These are phyloP conservation scores for Emydura subglobosa DNA, from an alignment of 2,113 vertebrate genomes.

Conservation along the genomic window DNA sequence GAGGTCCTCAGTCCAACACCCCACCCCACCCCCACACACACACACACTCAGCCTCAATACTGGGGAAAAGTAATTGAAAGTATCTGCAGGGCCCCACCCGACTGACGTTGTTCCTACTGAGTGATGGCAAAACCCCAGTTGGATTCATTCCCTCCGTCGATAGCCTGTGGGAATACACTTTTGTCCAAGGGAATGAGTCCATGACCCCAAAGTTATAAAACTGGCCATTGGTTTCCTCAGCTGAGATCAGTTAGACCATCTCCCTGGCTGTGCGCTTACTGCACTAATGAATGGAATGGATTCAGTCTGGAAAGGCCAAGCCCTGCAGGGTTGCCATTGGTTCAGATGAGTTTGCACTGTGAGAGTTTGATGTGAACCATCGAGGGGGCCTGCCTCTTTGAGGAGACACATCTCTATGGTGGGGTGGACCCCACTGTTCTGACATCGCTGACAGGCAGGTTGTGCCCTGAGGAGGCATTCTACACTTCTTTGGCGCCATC, in stretches of 20 bases:
- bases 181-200: not conserved
- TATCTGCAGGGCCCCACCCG: not conserved
- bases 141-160: not conserved
- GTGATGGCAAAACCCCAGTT: not conserved
- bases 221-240: not conserved
- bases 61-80: not conserved
- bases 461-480: not conserved
- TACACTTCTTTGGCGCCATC: not conserved
- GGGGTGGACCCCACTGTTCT: not conserved
- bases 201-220: not conserved
- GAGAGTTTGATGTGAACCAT: not conserved
- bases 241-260: not conserved
- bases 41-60: not conserved
- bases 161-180: not conserved
- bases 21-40: not conserved
- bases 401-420: not conserved
- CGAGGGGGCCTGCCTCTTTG: not conserved
- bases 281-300: not conserved
- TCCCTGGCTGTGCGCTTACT: not conserved
- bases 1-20: not conserved
- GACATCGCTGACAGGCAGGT: not conserved
- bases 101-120: not conserved
- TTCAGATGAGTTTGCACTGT: not conserved
- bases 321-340: not conserved
- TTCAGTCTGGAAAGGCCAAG: not conserved